These are phyloP conservation scores for Muscina levida DNA, from an alignment of 2,888 invertebrate species.

Conservation along the genomic window DNA sequence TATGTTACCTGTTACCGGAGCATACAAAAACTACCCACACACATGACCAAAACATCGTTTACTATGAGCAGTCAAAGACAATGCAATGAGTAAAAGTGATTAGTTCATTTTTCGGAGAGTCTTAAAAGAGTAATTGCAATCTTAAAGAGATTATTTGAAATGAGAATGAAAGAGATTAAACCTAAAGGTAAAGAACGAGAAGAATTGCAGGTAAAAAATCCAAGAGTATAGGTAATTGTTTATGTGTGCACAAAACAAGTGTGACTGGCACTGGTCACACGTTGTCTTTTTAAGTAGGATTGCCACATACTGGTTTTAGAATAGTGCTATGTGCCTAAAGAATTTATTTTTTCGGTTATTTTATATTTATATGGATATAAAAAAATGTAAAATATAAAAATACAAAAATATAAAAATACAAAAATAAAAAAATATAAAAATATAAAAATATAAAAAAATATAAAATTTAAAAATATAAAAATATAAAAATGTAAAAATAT, in stretches of 20 bases:
- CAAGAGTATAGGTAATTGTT: too few relatives aligned
- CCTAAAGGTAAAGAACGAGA: neutral
- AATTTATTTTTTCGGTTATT: too few relatives aligned
- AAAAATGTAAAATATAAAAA: too few relatives aligned
- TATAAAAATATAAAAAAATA: too few relatives aligned
- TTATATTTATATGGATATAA: too few relatives aligned
- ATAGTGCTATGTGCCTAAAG: too few relatives aligned
- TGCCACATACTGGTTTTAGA: too few relatives aligned
- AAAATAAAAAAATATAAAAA: too few relatives aligned
- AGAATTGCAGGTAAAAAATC: slow-evolving; percentile 28
- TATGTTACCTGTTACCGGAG: slow-evolving; percentile 9
- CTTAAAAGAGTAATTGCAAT: slow-evolving; percentile 8
- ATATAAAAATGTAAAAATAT: too few relatives aligned
- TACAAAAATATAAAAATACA: too few relatives aligned
- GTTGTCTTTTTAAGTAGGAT: neutral
- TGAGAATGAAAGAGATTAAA: neutral
- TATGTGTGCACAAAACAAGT: slow-evolving; percentile 19
- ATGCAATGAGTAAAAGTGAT: slow-evolving; percentile 31
- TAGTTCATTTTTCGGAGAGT: neutral
- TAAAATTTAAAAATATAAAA: too few relatives aligned
- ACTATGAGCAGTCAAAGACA: neutral
- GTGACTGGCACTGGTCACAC: slow-evolving; percentile 43
- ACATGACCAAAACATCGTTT: neutral
- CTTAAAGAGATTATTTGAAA: neutral
- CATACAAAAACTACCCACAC: neutral